Conservation (phyloP, 2,888 invertebrate genomes). For the Cyaniris semiargus region DNA sequence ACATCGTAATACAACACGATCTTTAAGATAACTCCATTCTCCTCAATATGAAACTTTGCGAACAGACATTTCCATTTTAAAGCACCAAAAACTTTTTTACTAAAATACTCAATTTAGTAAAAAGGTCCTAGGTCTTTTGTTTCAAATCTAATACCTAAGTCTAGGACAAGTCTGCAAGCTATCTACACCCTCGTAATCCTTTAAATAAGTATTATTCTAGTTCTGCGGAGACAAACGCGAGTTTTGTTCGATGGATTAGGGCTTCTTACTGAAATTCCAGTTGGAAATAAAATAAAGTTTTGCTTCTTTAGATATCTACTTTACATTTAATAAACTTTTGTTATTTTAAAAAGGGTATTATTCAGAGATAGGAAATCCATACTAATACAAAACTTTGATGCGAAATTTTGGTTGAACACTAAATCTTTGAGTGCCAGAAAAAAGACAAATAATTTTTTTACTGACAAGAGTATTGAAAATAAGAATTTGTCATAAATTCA, state of each 20-base stretch:
- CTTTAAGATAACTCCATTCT: too few species aligned
- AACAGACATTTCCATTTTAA: not conserved
- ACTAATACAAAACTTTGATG: too few species aligned
- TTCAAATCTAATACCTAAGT: not conserved
- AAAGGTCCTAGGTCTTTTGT: not conserved
- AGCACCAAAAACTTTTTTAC: not conserved
- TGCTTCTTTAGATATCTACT: not conserved
- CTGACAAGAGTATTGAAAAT: too few species aligned
- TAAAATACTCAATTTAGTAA: not conserved
- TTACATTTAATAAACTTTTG: not conserved
- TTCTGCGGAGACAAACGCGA: not conserved
- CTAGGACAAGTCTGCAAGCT: not conserved
- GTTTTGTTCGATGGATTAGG: not conserved
- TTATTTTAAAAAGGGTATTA: too few species aligned
- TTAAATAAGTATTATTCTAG: not conserved
- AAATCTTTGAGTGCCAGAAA: too few species aligned
- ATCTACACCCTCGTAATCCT: not conserved
- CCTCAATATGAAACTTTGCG: not conserved
- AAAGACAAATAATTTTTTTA: too few species aligned
- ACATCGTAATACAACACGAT: too few species aligned
- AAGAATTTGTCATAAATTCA: too few species aligned
- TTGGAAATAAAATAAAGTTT: not conserved
- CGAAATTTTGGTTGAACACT: too few species aligned
- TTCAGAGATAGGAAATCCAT: too few species aligned
- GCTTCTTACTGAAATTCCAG: not conserved